Evolutionary conservation across 2,113 vertebrate species (phyloP).

Genomic region (Rattus norvegicus): GRCr8 NC_086027.1:71264001-71264500

Average conservation of each 20-base stretch:
- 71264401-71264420: neutral
- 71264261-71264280: neutral
- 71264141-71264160: neutral
- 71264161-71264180: neutral
- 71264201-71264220: neutral
- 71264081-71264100: slow-evolving; percentile 35
- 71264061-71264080: neutral
- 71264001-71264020: slow-evolving; percentile 47
- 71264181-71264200: neutral
- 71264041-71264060: slow-evolving; percentile 57
- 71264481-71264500: neutral
- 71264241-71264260: neutral
- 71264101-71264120: slow-evolving; percentile 9
- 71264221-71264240: neutral
- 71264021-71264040: slow-evolving; percentile 9
- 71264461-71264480: neutral
- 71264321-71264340: neutral
- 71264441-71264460: neutral
- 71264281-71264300: neutral
- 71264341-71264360: neutral
- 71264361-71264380: neutral
- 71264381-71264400: neutral
- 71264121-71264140: slow-evolving; percentile 5
- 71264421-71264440: neutral
- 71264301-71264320: neutral